A percentile compares a stretch with the other conserved stretches of the same genome.
Conservation (phyloP, 1,140 invertebrate species). For the Doryteuthis pealeii region DNA sequence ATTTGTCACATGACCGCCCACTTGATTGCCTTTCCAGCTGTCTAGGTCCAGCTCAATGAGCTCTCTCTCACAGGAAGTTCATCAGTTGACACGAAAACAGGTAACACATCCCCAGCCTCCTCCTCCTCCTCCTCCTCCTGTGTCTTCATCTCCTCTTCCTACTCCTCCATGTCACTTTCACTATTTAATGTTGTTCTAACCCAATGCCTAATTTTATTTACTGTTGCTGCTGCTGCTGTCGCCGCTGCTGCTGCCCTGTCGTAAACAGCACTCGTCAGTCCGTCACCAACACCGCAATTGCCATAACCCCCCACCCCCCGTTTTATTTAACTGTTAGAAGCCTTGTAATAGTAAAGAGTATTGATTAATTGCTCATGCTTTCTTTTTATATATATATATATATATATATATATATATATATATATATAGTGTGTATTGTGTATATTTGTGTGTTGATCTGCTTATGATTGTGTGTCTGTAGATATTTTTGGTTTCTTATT, state of each 20-base stretch:
- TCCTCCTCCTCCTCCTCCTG: not conserved
- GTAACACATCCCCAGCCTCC: constrained; percentile 23
- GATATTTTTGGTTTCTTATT: no score
- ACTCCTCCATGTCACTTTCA: not conserved
- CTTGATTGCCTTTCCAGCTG: constrained; percentile 28
- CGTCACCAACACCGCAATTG: not conserved
- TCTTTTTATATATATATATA: no score
- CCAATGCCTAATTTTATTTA: not conserved
- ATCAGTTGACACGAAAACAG: constrained; percentile 29
- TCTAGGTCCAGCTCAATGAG: constrained; percentile 43
- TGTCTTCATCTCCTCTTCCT: not conserved
- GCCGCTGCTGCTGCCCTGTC: not conserved
- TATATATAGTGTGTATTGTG: no score
- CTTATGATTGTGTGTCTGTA: no score
- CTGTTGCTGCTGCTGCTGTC: not conserved
- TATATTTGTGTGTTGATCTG: no score
- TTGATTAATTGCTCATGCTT: no score
- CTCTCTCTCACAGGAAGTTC: constrained; percentile 39
- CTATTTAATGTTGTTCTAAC: not conserved
- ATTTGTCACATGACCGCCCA: not conserved
- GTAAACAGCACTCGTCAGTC: no score
- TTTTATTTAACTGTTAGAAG: no score
- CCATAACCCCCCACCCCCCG: no score
- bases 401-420: no score
- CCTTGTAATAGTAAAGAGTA: no score